Conservation (phyloP, 1,140 invertebrate species). For the Rhyacophila brunnea region DNA sequence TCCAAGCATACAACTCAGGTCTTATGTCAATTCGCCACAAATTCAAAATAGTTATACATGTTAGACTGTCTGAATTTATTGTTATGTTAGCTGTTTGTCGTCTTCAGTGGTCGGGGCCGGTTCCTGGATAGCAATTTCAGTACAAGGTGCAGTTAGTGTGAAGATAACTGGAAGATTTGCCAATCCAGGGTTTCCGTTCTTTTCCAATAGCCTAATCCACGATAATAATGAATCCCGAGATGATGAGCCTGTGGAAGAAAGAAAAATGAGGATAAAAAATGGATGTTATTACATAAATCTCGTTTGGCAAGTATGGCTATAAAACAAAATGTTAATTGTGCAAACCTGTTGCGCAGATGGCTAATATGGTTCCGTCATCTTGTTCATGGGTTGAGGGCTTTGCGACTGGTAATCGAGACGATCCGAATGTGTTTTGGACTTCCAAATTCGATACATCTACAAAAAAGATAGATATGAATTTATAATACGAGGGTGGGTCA, state of each 20-base stretch:
- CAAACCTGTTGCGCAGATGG: slow-evolving; percentile 75
- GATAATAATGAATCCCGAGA: slow-evolving; percentile 86
- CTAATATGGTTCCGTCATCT: slow-evolving; percentile 87
- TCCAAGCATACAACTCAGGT: too few relatives aligned
- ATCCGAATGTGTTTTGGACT: slow-evolving; percentile 59
- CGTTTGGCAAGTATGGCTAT: too few relatives aligned
- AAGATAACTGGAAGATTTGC: slow-evolving; percentile 79
- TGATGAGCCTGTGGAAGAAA: slow-evolving; percentile 67
- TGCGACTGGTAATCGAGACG: slow-evolving; percentile 45
- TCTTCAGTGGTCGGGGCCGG: background rate
- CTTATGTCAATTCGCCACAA: too few relatives aligned
- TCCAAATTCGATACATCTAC: slow-evolving; percentile 67
- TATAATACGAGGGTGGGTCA: slow-evolving; percentile 1
- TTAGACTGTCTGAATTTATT: too few relatives aligned
- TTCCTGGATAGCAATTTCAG: slow-evolving; percentile 9
- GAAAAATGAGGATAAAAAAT: background rate
- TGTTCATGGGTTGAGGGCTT: slow-evolving; percentile 83
- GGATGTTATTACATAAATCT: too few relatives aligned
- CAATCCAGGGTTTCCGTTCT: slow-evolving; percentile 71
- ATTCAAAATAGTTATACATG: too few relatives aligned
- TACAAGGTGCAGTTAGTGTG: slow-evolving; percentile 53
- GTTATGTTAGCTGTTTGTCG: too few relatives aligned
- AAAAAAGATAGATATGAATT: slow-evolving; percentile 39
- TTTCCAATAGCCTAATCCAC: slow-evolving; percentile 87
- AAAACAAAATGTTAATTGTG: background rate